Conservation (phyloP, 2,113 vertebrate genomes). For the Merops nubicus region DNA sequence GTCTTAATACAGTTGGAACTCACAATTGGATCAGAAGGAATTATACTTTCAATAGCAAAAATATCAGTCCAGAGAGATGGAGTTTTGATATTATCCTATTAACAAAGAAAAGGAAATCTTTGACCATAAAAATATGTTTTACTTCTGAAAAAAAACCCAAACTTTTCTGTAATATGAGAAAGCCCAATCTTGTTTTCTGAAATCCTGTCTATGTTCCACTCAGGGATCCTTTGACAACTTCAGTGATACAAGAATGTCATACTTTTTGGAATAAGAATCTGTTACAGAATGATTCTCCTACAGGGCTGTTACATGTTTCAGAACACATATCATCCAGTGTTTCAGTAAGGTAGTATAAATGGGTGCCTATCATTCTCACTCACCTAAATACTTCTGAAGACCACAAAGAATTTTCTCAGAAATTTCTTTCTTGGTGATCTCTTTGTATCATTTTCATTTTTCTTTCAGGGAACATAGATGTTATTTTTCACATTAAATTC, state of each 20-base stretch:
- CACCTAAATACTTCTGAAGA: background rate
- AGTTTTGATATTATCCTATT: background rate
- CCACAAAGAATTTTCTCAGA: background rate
- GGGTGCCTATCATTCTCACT: background rate
- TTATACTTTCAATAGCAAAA: background rate
- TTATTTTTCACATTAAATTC: background rate
- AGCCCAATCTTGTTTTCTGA: background rate
- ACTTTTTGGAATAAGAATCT: background rate
- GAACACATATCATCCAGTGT: background rate
- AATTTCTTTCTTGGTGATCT: background rate
- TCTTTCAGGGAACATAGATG: background rate
- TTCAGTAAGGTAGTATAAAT: background rate
- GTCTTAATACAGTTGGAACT: background rate
- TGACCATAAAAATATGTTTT: background rate
- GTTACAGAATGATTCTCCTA: background rate
- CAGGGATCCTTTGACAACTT: background rate
- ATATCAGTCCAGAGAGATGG: background rate
- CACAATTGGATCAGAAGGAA: background rate
- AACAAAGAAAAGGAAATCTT: background rate
- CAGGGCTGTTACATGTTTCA: background rate
- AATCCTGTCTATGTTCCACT: background rate
- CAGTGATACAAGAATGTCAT: background rate
- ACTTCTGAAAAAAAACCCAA: background rate
- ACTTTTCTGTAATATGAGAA: background rate
- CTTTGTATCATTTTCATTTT: background rate